Evolutionary conservation across 2,797 vertebrate genomes (phyloP).

Genomic region (Parotocinclus haroldoi): DNA sequence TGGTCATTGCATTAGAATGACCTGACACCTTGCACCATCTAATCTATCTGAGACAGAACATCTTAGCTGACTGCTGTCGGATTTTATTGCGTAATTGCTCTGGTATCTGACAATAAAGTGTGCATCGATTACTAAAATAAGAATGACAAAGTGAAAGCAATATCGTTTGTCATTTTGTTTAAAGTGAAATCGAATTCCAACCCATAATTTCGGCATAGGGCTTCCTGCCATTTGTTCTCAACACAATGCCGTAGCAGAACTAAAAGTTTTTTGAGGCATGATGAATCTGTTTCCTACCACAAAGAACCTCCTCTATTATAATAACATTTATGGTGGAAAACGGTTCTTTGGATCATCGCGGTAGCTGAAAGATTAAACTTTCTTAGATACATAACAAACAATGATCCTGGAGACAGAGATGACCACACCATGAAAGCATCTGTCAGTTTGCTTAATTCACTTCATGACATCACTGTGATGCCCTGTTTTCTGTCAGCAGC

Average conservation of each 20-base stretch:
- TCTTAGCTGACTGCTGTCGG: no score
- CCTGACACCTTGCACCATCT: constrained; percentile 8
- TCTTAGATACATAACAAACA: no score
- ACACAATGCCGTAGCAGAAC: no score
- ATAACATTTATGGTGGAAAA: background rate
- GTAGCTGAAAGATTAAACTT: no score
- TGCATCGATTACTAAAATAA: constrained; percentile 1
- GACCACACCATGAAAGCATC: background rate
- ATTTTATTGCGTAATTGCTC: constrained; percentile 19
- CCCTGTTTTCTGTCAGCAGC: constrained; percentile 31
- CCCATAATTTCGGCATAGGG: no score
- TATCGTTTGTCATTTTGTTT: no score
- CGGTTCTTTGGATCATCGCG: no score
- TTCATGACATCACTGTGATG: constrained; percentile 25
- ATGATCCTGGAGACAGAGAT: background rate
- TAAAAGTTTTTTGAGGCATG: no score
- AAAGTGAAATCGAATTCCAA: no score
- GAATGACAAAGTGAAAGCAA: background rate
- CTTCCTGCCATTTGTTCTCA: no score
- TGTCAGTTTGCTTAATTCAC: constrained; percentile 11
- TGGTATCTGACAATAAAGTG: background rate
- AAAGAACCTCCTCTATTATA: background rate
- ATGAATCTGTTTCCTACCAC: no score
- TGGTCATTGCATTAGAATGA: constrained; percentile 10
- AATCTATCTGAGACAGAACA: constrained; percentile 16